Conservation (phyloP, 2,113 vertebrate genomes). For the Pandion haliaetus region DNA sequence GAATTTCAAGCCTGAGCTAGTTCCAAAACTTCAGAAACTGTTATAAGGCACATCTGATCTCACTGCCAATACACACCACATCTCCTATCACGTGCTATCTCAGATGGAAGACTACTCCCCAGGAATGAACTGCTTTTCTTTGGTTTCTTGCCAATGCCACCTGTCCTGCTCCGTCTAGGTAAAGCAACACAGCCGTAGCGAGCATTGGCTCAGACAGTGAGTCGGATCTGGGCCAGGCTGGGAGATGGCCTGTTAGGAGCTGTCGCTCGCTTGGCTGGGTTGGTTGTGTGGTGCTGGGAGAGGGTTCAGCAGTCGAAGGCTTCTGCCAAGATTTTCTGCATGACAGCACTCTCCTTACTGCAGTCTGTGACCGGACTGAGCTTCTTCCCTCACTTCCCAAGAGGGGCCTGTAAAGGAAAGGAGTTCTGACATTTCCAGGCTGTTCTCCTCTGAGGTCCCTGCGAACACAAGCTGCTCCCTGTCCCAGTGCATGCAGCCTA, state of each 20-base stretch:
- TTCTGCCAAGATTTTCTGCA: conserved; percentile 47
- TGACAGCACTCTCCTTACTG: background rate
- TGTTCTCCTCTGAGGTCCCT: background rate
- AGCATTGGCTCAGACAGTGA: background rate
- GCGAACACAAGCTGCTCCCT: background rate
- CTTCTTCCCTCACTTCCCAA: background rate
- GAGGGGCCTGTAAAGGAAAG: background rate
- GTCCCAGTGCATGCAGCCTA: background rate
- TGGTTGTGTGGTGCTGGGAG: conserved; percentile 1
- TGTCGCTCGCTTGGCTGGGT: conserved; percentile 20
- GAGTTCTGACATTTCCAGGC: conserved; percentile 13
- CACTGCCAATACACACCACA: background rate
- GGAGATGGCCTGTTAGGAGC: conserved; percentile 54
- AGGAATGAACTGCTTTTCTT: conserved; percentile 24
- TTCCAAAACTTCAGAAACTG: conserved; percentile 19
- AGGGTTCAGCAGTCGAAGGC: background rate
- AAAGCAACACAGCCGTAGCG: background rate
- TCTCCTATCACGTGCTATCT: background rate
- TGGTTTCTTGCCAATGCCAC: conserved; percentile 38
- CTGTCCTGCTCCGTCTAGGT: conserved; percentile 12
- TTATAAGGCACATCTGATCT: conserved; percentile 16
- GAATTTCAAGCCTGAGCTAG: conserved; percentile 3
- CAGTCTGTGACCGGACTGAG: background rate
- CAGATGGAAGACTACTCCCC: background rate
- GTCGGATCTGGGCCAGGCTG: conserved; percentile 27